Percentiles rank a stretch among this genome's conserved stretches.
Conservation (phyloP, 2,113 vertebrate genomes). For the Abramis brama region DNA sequence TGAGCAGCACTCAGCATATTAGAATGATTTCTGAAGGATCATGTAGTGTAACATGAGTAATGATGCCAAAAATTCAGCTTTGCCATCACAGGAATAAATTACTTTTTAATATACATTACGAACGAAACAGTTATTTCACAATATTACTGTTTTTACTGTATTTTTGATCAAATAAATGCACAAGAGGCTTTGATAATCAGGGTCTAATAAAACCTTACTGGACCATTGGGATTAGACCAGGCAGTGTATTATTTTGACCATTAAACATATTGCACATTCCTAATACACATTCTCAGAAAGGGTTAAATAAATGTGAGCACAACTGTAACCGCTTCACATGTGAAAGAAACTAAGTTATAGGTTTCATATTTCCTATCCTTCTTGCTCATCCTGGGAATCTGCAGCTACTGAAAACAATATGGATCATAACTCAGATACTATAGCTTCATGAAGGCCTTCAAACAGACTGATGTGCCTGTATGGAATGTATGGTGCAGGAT, state of each 20-base stretch:
- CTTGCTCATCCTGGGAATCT: background rate
- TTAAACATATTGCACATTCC: background rate
- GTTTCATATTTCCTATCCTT: constrained; percentile 14
- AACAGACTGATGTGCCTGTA: background rate
- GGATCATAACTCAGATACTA: constrained; percentile 13
- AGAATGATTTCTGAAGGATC: background rate
- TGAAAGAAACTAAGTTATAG: constrained; percentile 4
- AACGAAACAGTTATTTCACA: background rate
- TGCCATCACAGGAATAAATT: no score
- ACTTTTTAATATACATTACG: no score
- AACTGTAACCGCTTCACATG: background rate
- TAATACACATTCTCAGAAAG: background rate
- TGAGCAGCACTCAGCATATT: background rate
- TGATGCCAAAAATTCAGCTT: background rate
- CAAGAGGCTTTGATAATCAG: background rate
- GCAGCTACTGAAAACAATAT: constrained; percentile 26
- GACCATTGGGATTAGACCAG: background rate
- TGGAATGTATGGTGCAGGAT: constrained; percentile 30
- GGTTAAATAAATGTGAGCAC: constrained; percentile 8
- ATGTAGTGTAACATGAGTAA: background rate
- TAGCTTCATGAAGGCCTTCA: constrained; percentile 12
- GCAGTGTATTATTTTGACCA: background rate
- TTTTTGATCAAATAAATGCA: background rate
- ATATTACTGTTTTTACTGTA: background rate
- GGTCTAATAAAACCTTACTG: background rate